Percentiles rank a stretch among this genome's conserved stretches.
Conservation (phyloP, 2,888 invertebrate genomes). For the Kuschelorhynchus macadamiae region DNA sequence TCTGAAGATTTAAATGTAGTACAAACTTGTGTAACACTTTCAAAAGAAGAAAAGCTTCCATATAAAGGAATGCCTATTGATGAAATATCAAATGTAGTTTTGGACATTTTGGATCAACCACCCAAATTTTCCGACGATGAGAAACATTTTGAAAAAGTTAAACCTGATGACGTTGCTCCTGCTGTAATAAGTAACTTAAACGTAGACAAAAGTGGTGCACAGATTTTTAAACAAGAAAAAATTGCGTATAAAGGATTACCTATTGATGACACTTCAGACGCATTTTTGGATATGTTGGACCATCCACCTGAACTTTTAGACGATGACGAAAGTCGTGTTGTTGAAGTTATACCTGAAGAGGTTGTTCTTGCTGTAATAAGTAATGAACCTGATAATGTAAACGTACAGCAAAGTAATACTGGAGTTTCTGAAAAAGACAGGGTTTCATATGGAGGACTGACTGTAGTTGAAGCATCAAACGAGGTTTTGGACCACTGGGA, state of each 20-base stretch:
- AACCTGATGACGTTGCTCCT: neutral
- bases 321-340: neutral
- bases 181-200: neutral
- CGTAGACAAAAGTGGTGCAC: too few species aligned
- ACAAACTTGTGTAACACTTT: too few species aligned
- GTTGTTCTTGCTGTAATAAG: neutral
- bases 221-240: too few species aligned
- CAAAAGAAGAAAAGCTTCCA: conserved; percentile 22
- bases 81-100: conserved; percentile 61
- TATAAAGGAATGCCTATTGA: conserved; percentile 56
- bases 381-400: too few species aligned
- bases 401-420: too few species aligned
- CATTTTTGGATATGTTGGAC: too few species aligned
- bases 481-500: conserved; percentile 57
- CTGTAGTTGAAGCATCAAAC: conserved; percentile 54
- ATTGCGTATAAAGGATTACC: too few species aligned
- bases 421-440: too few species aligned
- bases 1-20: too few species aligned
- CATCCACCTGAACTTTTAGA: conserved; percentile 32
- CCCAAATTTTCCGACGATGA: conserved; percentile 56
- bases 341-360: neutral
- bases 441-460: too few species aligned
- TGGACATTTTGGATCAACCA: conserved; percentile 63
- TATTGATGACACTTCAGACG: too few species aligned
- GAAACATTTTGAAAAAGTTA: neutral